These are phyloP conservation scores for Hypocryptadius cinnamomeus DNA, from an alignment of 2,113 vertebrate genomes.

Conservation along the genomic window DNA sequence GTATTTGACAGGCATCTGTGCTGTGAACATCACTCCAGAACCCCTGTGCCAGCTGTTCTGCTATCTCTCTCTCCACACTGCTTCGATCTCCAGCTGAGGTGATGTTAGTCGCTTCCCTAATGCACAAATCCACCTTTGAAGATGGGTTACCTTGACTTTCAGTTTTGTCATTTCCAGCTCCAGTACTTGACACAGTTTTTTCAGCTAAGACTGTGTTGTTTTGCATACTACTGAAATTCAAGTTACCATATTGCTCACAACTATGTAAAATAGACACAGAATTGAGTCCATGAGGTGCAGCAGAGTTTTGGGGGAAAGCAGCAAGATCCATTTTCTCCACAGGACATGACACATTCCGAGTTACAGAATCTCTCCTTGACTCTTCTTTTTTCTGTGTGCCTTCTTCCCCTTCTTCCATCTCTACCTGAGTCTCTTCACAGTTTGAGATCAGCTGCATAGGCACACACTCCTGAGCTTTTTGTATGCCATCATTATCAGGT, in stretches of 20 bases:
- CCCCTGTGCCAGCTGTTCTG: constrained; percentile 90
- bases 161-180: constrained; percentile 41
- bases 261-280: constrained; percentile 57
- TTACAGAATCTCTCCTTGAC: background rate
- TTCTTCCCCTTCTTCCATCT: constrained; percentile 44
- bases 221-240: constrained; percentile 58
- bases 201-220: constrained; percentile 57
- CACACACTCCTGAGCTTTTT: constrained; percentile 56
- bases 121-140: constrained; percentile 26
- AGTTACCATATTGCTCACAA: constrained; percentile 65
- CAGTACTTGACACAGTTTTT: constrained; percentile 41
- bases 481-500: constrained; percentile 51
- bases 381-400: background rate
- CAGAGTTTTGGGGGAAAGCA: constrained; percentile 17
- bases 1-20: constrained; percentile 60
- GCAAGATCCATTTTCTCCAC: constrained; percentile 33
- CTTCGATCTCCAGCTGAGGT: constrained; percentile 70
- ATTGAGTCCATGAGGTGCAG: constrained; percentile 54
- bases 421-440: constrained; percentile 57
- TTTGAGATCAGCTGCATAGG: constrained; percentile 56
- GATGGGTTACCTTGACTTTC: constrained; percentile 8
- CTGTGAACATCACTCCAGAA: constrained; percentile 87
- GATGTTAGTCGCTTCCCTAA: constrained; percentile 4
- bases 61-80: constrained; percentile 89
- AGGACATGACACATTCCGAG: background rate